Conservation (phyloP, 2,888 invertebrate species). For the Athalia circularis region DNA sequence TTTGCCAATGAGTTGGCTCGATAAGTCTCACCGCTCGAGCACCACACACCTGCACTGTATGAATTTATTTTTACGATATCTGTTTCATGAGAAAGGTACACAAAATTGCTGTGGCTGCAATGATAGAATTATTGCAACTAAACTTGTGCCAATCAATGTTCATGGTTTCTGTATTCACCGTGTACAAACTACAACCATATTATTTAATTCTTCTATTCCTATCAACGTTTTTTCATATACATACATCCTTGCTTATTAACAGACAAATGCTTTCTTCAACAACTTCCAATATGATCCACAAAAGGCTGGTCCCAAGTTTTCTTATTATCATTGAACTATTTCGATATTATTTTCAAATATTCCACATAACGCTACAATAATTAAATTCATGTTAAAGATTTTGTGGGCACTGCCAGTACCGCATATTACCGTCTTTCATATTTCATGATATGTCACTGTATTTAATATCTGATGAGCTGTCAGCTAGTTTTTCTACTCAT, state of each 20-base stretch:
- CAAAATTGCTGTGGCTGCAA: background rate
- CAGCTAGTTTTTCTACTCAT: background rate
- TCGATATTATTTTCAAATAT: background rate
- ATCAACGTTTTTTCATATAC: conserved; percentile 13
- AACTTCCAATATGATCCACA: background rate
- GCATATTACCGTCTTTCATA: conserved; percentile 6
- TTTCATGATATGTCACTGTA: conserved; percentile 2
- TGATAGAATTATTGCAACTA: background rate
- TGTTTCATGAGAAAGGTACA: background rate
- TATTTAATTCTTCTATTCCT: conserved; percentile 30
- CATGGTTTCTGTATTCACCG: conserved; percentile 20
- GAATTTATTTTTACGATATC: conserved; percentile 4
- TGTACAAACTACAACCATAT: conserved; percentile 42
- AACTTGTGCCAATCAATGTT: background rate
- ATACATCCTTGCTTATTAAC: conserved; percentile 27
- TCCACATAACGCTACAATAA: background rate
- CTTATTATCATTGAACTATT: conserved; percentile 2
- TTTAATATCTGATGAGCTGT: background rate
- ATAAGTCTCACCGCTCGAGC: conserved; percentile 14
- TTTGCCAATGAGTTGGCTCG: background rate
- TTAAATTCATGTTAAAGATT: too few relatives aligned
- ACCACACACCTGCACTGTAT: conserved; percentile 28
- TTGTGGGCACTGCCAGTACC: background rate
- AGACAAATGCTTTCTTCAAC: conserved; percentile 18
- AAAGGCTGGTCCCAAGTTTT: background rate